Percentiles rank a stretch among this genome's conserved stretches.
Conservation (phyloP, 1,140 invertebrate species). For the Odontomachus brunneus region DNA sequence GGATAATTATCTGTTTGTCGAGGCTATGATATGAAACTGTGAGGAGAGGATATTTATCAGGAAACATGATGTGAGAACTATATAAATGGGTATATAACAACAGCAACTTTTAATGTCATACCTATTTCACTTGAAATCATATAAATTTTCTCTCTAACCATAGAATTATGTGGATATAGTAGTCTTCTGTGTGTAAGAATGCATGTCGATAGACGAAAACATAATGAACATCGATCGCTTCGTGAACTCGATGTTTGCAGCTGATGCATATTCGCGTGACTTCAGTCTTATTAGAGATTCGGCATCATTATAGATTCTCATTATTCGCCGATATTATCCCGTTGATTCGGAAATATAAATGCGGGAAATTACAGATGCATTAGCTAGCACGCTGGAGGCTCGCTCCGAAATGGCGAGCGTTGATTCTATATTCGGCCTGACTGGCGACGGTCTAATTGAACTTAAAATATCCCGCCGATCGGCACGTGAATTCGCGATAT, state of each 20-base stretch:
- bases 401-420: constrained; percentile 12
- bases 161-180: too few relatives aligned
- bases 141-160: too few relatives aligned
- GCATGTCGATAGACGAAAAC: too few relatives aligned
- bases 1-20: too few relatives aligned
- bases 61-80: too few relatives aligned
- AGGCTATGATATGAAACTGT: too few relatives aligned
- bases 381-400: background rate
- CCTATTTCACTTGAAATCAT: too few relatives aligned
- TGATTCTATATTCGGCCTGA: constrained; percentile 31
- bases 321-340: background rate
- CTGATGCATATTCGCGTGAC: background rate
- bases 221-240: too few relatives aligned
- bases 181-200: too few relatives aligned
- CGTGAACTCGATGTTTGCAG: background rate
- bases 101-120: too few relatives aligned
- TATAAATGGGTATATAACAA: too few relatives aligned
- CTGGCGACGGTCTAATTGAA: constrained; percentile 38
- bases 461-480: constrained; percentile 47
- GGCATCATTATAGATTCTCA: constrained; percentile 11
- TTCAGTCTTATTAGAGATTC: background rate
- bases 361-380: constrained; percentile 2
- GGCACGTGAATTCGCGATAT: background rate
- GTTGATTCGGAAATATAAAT: constrained; percentile 41
- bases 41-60: too few relatives aligned